These are phyloP conservation scores for Cryptomyrus ogoouensis DNA, from an alignment of 2,113 vertebrate genomes.

Conservation along the genomic window DNA sequence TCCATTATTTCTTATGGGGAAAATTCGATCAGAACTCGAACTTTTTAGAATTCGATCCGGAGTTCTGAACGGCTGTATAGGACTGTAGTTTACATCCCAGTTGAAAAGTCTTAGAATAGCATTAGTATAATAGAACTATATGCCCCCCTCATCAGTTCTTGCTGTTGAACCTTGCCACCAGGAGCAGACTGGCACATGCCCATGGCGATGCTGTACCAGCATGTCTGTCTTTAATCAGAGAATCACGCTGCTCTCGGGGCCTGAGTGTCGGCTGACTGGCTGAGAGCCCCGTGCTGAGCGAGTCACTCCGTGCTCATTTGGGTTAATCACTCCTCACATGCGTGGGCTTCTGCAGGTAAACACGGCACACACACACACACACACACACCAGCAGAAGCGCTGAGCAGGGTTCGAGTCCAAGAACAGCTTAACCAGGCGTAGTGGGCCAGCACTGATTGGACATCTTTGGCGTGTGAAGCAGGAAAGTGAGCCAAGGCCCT, in stretches of 20 bases:
- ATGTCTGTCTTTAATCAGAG: not conserved
- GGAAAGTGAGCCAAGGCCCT: not conserved
- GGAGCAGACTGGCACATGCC: not conserved
- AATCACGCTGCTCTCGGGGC: not conserved
- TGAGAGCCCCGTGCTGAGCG: not conserved
- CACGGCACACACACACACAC: not conserved
- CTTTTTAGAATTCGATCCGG: too few relatives aligned
- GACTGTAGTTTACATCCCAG: not conserved
- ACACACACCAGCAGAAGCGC: not conserved
- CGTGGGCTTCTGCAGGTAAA: not conserved
- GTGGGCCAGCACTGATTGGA: not conserved
- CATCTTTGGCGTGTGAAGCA: constrained; percentile 9
- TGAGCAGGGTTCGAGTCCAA: not conserved
- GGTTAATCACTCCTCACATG: not conserved
- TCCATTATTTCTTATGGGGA: too few relatives aligned
- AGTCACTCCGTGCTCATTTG: not conserved
- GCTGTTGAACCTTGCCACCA: not conserved
- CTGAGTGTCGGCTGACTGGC: not conserved
- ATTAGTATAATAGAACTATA: not conserved
- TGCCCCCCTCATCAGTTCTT: not conserved
- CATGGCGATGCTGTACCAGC: not conserved
- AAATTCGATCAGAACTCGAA: too few relatives aligned
- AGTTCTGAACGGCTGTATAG: not conserved
- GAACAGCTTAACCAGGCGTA: constrained; percentile 33
- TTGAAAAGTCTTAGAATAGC: not conserved